Evolutionary conservation across 2,888 invertebrate genomes (phyloP).

Genomic region (Drosophila paracracens): DNA sequence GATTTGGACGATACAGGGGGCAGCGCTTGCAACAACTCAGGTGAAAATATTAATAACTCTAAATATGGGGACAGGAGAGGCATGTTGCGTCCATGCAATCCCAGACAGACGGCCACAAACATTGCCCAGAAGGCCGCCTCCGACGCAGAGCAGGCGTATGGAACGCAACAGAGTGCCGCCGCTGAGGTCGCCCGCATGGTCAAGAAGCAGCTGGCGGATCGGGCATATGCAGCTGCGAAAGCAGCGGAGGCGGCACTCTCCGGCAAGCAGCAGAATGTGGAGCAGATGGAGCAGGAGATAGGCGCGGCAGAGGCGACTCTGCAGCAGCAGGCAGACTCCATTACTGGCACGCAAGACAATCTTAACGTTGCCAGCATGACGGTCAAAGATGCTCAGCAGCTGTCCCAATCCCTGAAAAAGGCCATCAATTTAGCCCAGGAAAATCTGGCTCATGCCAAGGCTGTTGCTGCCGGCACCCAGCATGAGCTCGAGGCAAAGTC

Average conservation of each 20-base stretch:
- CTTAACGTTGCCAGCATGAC: constrained; percentile 87
- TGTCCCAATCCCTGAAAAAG: constrained; percentile 85
- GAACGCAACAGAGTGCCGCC: constrained; percentile 88
- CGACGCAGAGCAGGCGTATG: constrained; percentile 86
- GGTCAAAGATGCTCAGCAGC: constrained; percentile 87
- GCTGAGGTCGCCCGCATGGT: constrained; percentile 90
- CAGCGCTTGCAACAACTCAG: not conserved
- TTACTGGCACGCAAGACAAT: constrained; percentile 87
- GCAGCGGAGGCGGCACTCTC: constrained; percentile 90
- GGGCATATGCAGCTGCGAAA: constrained; percentile 89
- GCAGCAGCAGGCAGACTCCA: constrained; percentile 87
- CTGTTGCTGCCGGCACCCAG: constrained; percentile 87
- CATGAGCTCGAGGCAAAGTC: constrained; percentile 88
- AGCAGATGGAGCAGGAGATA: constrained; percentile 88
- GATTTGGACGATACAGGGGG: constrained; percentile 7
- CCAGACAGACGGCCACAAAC: constrained; percentile 86
- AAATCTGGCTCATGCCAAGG: constrained; percentile 87
- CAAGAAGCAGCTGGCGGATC: constrained; percentile 90
- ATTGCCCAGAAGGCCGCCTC: constrained; percentile 91
- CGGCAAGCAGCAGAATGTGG: constrained; percentile 89
- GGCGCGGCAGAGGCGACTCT: constrained; percentile 88
- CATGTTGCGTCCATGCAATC: constrained; percentile 7
- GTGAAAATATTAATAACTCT: not conserved
- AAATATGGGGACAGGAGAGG: not conserved
- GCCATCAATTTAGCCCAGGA: constrained; percentile 86